phyloP scores from a whole-genome alignment of 2,113 vertebrate genomes.

The Epinephelus moara region DNA sequence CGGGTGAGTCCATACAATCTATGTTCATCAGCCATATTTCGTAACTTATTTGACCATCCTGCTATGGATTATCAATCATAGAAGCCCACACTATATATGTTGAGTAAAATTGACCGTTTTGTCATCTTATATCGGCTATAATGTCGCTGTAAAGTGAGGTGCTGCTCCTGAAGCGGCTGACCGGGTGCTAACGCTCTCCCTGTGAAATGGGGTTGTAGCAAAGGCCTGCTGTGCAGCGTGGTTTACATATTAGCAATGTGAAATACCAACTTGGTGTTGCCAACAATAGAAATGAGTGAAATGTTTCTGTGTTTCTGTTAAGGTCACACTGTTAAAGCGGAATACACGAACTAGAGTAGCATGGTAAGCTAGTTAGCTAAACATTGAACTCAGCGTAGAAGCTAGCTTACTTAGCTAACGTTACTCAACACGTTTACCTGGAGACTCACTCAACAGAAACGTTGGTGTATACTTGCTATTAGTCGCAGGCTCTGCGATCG shows the following conservation, averaged over 20 bases:
- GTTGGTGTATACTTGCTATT: accelerated
- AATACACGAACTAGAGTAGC: not conserved
- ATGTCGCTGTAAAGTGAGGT: not conserved
- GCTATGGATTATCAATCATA: not conserved
- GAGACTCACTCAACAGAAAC: not conserved
- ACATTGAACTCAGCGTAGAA: not conserved
- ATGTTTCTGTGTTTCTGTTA: not conserved
- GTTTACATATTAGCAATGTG: accelerated
- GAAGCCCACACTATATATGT: accelerated
- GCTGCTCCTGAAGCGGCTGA: not conserved
- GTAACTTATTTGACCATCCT: not conserved
- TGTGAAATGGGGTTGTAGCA: conserved; percentile 9
- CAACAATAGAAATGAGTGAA: not conserved
- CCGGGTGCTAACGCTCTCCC: not conserved
- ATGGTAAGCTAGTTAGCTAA: conserved; percentile 25
- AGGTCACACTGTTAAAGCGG: accelerated
- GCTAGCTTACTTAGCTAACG: conserved; percentile 15
- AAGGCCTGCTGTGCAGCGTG: not conserved
- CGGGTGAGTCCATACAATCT: conserved; percentile 78
- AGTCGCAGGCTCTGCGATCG: accelerated
- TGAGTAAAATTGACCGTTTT: not conserved
- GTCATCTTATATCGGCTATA: accelerated
- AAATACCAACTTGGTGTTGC: accelerated
- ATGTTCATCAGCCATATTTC: conserved; percentile 49
- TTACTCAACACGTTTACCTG: conserved; percentile 30